Conservation (phyloP, 2,888 invertebrate genomes). For the Heliconius cydno region DNA sequence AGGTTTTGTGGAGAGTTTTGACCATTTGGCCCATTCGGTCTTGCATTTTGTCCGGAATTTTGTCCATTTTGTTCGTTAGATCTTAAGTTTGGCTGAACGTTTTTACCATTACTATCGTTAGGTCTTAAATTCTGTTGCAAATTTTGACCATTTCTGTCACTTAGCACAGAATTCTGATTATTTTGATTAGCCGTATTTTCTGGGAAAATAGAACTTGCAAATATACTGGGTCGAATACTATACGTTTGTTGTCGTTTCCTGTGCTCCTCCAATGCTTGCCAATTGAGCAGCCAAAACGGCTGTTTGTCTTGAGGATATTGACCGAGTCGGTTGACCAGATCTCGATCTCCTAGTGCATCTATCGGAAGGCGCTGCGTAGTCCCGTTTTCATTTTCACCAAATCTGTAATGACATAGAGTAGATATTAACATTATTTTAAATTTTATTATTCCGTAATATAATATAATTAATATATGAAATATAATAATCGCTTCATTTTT, state of each 20-base stretch:
- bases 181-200: constrained; percentile 25
- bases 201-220: constrained; percentile 48
- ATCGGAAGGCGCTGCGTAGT: constrained; percentile 80
- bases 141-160: background rate
- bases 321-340: constrained; percentile 82
- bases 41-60: background rate
- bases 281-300: constrained; percentile 89
- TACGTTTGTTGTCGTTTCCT: constrained; percentile 66
- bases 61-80: background rate
- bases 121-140: background rate
- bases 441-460: no score
- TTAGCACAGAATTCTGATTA: background rate
- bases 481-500: no score
- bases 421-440: background rate
- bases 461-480: no score
- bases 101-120: background rate
- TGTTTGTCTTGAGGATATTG: constrained; percentile 84
- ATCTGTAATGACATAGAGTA: constrained; percentile 14
- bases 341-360: constrained; percentile 86
- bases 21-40: background rate
- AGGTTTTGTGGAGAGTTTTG: background rate
- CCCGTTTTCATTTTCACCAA: constrained; percentile 41
- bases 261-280: constrained; percentile 84
- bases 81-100: background rate
- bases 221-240: constrained; percentile 56